Percentiles rank a stretch among this genome's conserved stretches.
These are phyloP conservation scores for Darevskia nairensis DNA, from an alignment of 2,797 vertebrate genomes.

Conservation along the genomic window DNA sequence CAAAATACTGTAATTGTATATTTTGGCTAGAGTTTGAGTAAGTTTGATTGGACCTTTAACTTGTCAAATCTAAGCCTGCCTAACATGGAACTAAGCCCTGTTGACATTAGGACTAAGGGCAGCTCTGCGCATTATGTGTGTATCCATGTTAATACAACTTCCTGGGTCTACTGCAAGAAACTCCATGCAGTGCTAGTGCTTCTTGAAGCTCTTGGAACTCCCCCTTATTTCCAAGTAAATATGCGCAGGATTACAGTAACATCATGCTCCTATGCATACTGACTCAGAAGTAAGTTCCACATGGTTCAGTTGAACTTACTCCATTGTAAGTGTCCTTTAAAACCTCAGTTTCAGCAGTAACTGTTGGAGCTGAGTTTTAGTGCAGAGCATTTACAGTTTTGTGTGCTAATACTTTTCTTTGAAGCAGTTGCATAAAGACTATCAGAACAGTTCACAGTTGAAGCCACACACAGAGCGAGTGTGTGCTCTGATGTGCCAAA, in stretches of 20 bases:
- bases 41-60: not conserved
- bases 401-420: conserved; percentile 38
- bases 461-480: not conserved
- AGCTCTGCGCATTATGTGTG: not conserved
- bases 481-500: fast-evolving
- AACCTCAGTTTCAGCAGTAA: not conserved
- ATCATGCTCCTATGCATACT: not conserved
- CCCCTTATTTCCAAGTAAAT: not conserved
- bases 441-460: not conserved
- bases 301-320: not conserved
- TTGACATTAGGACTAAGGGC: not conserved
- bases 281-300: not conserved
- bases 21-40: not conserved
- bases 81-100: not conserved
- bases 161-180: fast-evolving
- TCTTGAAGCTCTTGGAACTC: not conserved
- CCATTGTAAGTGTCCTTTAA: not conserved
- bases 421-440: conserved; percentile 18
- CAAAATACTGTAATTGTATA: not conserved
- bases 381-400: not conserved
- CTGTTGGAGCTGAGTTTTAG: not conserved
- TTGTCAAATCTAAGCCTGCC: not conserved
- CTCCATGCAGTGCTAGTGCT: not conserved
- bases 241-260: not conserved
- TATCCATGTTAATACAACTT: not conserved